phyloP scores from a whole-genome alignment of 2,797 vertebrate genomes.

The Cryptoprocta ferox region DNA sequence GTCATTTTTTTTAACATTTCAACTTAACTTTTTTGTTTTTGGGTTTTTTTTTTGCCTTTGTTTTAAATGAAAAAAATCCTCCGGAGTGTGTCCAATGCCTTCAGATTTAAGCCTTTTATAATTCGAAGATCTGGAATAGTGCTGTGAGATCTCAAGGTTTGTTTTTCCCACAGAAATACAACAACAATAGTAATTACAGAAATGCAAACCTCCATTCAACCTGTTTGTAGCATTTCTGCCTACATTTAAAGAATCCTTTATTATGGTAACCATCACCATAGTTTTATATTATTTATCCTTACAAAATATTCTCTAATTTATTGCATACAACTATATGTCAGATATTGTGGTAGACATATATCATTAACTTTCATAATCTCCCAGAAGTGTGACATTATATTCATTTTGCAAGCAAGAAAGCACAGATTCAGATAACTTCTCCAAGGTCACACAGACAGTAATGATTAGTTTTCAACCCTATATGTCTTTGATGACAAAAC shows the following conservation, averaged over 20 bases:
- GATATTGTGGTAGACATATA: not conserved
- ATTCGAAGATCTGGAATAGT: not conserved
- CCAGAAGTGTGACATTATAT: not conserved
- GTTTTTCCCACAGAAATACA: not conserved
- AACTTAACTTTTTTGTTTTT: not conserved
- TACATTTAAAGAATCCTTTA: not conserved
- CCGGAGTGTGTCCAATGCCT: not conserved
- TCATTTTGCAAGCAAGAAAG: not conserved
- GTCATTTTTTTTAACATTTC: not conserved
- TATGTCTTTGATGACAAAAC: not conserved
- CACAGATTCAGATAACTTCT: not conserved
- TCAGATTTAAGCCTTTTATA: not conserved
- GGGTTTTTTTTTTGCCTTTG: not conserved
- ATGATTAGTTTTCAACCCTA: not conserved
- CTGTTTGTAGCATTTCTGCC: not conserved
- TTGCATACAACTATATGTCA: not conserved
- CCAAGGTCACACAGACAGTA: not conserved
- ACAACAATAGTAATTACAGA: not conserved
- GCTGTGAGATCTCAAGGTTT: not conserved
- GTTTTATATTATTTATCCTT: not conserved
- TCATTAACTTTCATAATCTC: not conserved
- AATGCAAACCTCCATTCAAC: not conserved
- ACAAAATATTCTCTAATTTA: not conserved
- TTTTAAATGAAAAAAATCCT: not conserved
- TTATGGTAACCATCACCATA: not conserved